Evolutionary conservation across 2,888 invertebrate genomes (phyloP), one percentile per base, ranked within the genome.

Genomic region (Eupithecia subumbrata): DNA sequence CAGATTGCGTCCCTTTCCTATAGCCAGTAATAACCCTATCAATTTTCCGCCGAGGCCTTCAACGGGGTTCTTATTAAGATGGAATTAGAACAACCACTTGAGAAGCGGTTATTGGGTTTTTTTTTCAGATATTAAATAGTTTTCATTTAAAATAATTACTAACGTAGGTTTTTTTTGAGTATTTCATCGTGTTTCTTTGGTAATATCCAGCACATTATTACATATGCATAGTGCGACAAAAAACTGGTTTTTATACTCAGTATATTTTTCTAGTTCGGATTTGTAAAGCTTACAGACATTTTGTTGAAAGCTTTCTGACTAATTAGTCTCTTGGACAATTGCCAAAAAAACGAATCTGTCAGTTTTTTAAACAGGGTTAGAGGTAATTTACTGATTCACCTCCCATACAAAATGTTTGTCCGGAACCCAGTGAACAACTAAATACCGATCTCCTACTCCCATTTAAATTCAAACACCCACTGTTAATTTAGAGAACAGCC

Each of bases 21-120:
- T 79, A 78, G 76, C 78, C 76, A 75, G 76, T 74, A 74, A 80
- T 81, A 83, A 77, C 77, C 82, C 77, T 80, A 83, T 82, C 80
- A 82, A 83, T 81, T 81, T 81, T 76, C 81, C 80, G 76, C 76
- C 76, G 74, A 76, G 73, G 76, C 76, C 78, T 76, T 74, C 78
- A 72, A 73, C 75, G 76, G 75, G 75, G 80, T 67, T 72, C 79
- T 74, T 80, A 80, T 80, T 80, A 78, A 77, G 78, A 76, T 73
- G 68, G 76, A 81, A 82, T 82, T 81, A 80, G 79, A 79, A 72
- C 78, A 78, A 70, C 77, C 78, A 78, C 80, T 81, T 77, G 76
- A 79, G 78, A 78, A 78, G 78, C 70, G 34, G 72, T 66, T 77
- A 77, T 80, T 75, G 79, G 71, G 76, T 76, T 78, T 70, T 73